Evolutionary conservation across 2,888 invertebrate genomes (phyloP).

Genomic region (Lithophane leautieri): DNA sequence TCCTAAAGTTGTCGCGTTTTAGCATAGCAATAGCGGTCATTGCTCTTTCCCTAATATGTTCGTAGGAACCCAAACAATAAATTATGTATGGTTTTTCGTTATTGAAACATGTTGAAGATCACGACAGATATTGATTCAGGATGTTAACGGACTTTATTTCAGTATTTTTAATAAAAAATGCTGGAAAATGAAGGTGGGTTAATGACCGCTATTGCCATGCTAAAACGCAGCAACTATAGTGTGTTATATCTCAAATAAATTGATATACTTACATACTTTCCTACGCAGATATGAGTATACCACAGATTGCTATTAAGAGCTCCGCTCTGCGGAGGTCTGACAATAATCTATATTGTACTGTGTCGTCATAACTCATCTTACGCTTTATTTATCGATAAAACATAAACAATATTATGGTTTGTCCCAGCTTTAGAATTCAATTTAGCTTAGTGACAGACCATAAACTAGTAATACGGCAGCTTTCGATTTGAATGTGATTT

Average conservation of each 20-base stretch:
- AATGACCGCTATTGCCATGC: neutral
- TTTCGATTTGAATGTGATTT: constrained; percentile 26
- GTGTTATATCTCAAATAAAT: constrained; percentile 10
- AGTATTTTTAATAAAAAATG: neutral
- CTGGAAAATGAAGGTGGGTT: neutral
- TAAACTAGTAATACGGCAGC: constrained; percentile 38
- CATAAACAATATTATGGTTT: constrained; percentile 59
- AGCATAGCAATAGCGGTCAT: neutral
- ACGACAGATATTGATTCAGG: neutral
- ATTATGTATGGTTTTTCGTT: neutral
- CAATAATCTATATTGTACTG: constrained; percentile 59
- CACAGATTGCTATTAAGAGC: constrained; percentile 38
- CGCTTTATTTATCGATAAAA: constrained; percentile 53
- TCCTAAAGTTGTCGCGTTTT: neutral
- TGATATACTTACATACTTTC: constrained; percentile 1
- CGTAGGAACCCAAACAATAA: neutral
- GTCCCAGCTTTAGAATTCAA: constrained; percentile 59
- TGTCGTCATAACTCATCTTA: constrained; percentile 55
- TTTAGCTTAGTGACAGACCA: constrained; percentile 39
- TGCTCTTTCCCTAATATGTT: neutral
- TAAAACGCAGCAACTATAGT: neutral
- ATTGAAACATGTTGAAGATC: neutral
- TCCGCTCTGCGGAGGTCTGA: constrained; percentile 61
- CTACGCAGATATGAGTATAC: constrained; percentile 18
- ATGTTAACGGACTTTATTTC: neutral